A percentile compares a stretch with the other conserved stretches of the same genome.
Conservation (phyloP, 2,888 invertebrate genomes). For the Drosophila bunnanda region DNA sequence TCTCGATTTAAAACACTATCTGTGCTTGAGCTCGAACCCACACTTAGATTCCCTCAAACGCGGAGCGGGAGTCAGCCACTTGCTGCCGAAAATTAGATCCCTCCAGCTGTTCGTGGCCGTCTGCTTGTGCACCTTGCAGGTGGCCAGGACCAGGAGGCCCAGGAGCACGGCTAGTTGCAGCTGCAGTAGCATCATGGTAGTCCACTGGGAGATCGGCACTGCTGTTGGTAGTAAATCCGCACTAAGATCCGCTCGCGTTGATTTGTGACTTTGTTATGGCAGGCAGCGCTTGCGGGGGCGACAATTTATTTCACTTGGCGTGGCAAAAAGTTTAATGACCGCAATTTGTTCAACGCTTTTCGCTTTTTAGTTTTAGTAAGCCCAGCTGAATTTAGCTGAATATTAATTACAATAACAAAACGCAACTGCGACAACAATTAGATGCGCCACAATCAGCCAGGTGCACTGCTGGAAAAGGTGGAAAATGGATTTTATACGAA, state of each 20-base stretch:
- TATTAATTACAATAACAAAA: conserved; percentile 78
- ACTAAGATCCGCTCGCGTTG: conserved; percentile 50
- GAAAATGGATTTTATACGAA: not conserved
- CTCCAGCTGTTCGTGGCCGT: conserved; percentile 76
- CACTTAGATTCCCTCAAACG: conserved; percentile 78
- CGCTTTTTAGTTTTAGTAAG: conserved; percentile 62
- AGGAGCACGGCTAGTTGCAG: conserved; percentile 26
- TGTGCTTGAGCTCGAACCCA: conserved; percentile 51
- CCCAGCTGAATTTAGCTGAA: conserved; percentile 53
- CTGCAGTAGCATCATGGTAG: conserved; percentile 12
- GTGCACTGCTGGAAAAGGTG: conserved; percentile 14
- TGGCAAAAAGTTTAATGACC: conserved; percentile 81
- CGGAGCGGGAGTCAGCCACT: conserved; percentile 68
- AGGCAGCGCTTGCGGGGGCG: conserved; percentile 53
- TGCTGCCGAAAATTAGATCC: conserved; percentile 81
- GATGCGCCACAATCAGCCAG: conserved; percentile 72
- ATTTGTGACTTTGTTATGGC: conserved; percentile 59
- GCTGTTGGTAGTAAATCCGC: not conserved
- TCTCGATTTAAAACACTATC: not conserved
- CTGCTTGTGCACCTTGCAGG: conserved; percentile 50
- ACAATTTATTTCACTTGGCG: conserved; percentile 72
- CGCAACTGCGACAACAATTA: conserved; percentile 68
- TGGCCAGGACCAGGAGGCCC: conserved; percentile 50
- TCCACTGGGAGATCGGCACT: conserved; percentile 12
- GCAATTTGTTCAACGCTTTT: conserved; percentile 71